A percentile compares a stretch with the other conserved stretches of the same genome.
Evolutionary conservation across 2,888 invertebrate species (phyloP).

Genomic region (Pristionchus arcanus): DNA sequence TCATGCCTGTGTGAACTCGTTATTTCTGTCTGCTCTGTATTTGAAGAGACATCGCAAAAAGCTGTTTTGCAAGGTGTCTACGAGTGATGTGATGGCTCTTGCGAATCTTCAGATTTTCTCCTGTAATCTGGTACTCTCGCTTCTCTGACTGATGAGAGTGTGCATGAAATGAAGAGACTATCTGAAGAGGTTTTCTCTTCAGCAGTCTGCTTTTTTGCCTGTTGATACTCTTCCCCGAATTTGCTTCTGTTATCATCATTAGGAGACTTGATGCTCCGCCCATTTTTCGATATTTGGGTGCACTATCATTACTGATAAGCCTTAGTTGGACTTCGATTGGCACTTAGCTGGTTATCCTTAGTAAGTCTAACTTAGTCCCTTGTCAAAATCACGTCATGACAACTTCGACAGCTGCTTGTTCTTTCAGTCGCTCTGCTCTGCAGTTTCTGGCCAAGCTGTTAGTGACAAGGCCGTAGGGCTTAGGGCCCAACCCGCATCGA

Average conservation of each 20-base stretch:
- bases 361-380: not conserved
- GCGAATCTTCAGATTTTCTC: not conserved
- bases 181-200: too few relatives aligned
- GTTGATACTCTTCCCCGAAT: not conserved
- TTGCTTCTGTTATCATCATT: not conserved
- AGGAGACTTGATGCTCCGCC: not conserved
- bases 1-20: not conserved
- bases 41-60: not conserved
- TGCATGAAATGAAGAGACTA: too few relatives aligned
- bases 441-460: not conserved
- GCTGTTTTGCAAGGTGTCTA: not conserved
- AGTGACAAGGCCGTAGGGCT: not conserved
- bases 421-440: not conserved
- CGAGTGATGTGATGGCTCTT: slow-evolving; percentile 2
- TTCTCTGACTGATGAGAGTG: too few relatives aligned
- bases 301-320: not conserved
- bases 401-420: not conserved
- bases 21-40: not conserved
- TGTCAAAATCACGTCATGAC: not conserved
- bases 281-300: not conserved
- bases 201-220: not conserved
- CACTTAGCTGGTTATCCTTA: not conserved
- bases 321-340: not conserved
- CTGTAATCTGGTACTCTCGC: too few relatives aligned
- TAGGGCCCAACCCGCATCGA: not conserved